A percentile compares a stretch with the other conserved stretches of the same genome.
phyloP scores from a whole-genome alignment of 2,113 vertebrate species.

The Mobula birostris region DNA sequence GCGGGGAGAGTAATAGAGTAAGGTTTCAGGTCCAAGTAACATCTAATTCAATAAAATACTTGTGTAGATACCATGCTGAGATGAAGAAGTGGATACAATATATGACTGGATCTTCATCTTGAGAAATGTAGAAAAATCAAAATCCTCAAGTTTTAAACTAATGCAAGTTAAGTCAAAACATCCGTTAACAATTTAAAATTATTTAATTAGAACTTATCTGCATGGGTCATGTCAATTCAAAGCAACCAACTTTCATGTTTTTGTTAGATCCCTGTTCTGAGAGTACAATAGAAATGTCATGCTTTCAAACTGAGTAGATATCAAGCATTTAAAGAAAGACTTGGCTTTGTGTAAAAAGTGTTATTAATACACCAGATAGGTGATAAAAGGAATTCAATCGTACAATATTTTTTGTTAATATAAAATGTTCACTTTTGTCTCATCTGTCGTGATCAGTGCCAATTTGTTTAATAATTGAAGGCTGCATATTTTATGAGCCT shows the following conservation, averaged over 20 bases:
- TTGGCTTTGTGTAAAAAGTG: neutral
- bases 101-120: neutral
- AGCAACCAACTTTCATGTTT: neutral
- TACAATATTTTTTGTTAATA: neutral
- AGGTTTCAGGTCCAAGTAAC: too few species aligned
- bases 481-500: slow-evolving; percentile 24
- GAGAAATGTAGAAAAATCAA: neutral
- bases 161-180: neutral
- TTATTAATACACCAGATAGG: neutral
- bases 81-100: neutral
- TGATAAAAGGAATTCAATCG: slow-evolving; percentile 15
- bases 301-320: neutral
- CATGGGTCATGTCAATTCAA: neutral
- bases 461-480: slow-evolving; percentile 34
- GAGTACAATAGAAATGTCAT: neutral
- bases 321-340: neutral
- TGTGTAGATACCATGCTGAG: neutral
- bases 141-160: neutral
- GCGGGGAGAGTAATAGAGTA: too few species aligned
- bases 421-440: slow-evolving; percentile 10
- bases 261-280: neutral
- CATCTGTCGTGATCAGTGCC: slow-evolving; percentile 6
- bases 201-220: neutral
- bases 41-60: neutral
- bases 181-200: neutral